A percentile compares a stretch with the other conserved stretches of the same genome.
Evolutionary conservation across 2,113 vertebrate genomes (phyloP).

Genomic region (Pogona vitticeps): DNA sequence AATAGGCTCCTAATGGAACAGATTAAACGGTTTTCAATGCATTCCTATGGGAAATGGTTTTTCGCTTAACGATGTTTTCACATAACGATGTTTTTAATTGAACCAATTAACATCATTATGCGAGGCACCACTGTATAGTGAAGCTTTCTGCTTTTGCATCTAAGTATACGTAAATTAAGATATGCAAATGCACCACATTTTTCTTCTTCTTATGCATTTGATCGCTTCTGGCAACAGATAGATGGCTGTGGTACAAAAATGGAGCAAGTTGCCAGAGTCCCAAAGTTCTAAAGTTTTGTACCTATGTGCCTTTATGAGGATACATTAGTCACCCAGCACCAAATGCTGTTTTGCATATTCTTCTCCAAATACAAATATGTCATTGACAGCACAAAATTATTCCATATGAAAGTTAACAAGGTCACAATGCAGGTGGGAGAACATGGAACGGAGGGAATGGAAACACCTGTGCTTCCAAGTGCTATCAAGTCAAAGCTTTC

Average conservation of each 20-base stretch:
- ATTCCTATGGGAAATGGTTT: no score
- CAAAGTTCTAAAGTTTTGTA: background rate
- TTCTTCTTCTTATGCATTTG: background rate
- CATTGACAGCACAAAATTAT: conserved; percentile 44
- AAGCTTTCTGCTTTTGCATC: background rate
- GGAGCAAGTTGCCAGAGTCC: background rate
- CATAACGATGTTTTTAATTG: no score
- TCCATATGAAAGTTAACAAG: conserved; percentile 33
- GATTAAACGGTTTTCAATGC: no score
- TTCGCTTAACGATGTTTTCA: no score
- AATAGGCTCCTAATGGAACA: no score
- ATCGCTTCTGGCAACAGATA: no score
- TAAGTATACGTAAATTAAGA: background rate
- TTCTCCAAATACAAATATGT: conserved; percentile 45
- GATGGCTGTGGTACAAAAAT: background rate
- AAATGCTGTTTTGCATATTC: conserved; percentile 65
- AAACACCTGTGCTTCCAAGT: conserved; percentile 20
- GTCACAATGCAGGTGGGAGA: conserved; percentile 56
- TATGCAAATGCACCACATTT: background rate
- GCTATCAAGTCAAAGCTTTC: fast-evolving
- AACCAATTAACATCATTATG: no score
- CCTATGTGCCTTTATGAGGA: conserved; percentile 56
- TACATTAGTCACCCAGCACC: conserved; percentile 64
- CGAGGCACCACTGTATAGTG: no score
- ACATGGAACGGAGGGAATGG: background rate